Conservation (phyloP, 2,113 vertebrate species). For the Centropristis striata region DNA sequence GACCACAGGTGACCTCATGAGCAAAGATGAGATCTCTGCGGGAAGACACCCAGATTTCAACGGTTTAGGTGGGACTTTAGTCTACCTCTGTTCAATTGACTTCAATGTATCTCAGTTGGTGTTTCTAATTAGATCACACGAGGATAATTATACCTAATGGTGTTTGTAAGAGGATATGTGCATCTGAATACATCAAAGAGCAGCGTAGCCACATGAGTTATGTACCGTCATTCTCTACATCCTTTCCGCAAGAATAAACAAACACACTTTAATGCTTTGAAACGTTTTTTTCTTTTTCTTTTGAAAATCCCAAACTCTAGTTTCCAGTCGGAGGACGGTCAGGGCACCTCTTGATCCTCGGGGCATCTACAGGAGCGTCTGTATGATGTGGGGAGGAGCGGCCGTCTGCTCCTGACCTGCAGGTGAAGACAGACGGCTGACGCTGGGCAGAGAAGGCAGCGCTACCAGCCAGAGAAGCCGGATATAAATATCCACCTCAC, state of each 20-base stretch:
- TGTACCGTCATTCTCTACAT: constrained; percentile 64
- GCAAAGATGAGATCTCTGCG: constrained; percentile 53
- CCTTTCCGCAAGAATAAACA: constrained; percentile 70
- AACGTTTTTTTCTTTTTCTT: constrained; percentile 31
- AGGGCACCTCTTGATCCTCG: constrained; percentile 55
- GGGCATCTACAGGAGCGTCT: constrained; percentile 44
- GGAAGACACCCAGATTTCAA: constrained; percentile 56
- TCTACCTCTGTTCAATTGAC: constrained; percentile 16
- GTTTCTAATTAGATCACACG: constrained; percentile 52
- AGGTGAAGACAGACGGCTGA: constrained; percentile 69
- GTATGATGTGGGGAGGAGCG: constrained; percentile 67
- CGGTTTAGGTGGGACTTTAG: constrained; percentile 40
- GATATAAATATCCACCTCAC: constrained; percentile 73
- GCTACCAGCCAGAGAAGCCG: constrained; percentile 23
- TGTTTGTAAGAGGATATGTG: constrained; percentile 60
- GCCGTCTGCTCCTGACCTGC: constrained; percentile 44
- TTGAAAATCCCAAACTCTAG: constrained; percentile 49
- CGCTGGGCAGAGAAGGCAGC: constrained; percentile 26
- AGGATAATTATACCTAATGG: constrained; percentile 40
- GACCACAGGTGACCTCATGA: constrained; percentile 68
- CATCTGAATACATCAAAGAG: constrained; percentile 67
- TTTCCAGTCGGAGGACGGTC: constrained; percentile 64
- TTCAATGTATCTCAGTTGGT: constrained; percentile 19
- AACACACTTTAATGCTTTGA: constrained; percentile 63
- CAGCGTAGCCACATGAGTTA: constrained; percentile 51